Conservation (phyloP, 2,113 vertebrate genomes). For the Gymnorhina tibicen region DNA sequence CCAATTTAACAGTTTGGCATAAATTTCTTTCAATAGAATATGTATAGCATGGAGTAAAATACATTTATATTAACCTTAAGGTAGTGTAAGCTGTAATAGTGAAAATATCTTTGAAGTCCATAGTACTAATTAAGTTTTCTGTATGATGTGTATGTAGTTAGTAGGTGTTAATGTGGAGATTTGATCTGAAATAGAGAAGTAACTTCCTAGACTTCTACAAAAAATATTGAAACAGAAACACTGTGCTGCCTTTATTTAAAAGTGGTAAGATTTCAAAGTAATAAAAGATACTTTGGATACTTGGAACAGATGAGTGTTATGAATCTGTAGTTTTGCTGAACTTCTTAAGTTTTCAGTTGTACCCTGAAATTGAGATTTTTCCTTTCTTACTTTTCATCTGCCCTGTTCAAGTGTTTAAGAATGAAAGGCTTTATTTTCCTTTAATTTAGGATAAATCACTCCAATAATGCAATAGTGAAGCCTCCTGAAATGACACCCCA, state of each 20-base stretch:
- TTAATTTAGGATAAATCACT: slow-evolving; percentile 93
- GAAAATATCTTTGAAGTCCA: not conserved
- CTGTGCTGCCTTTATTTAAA: not conserved
- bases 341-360: not conserved
- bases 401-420: not conserved
- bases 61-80: not conserved
- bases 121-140: not conserved
- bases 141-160: not conserved
- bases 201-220: not conserved
- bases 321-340: not conserved
- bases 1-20: not conserved
- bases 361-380: not conserved
- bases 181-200: not conserved
- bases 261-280: not conserved
- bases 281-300: not conserved
- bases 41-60: not conserved
- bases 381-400: not conserved
- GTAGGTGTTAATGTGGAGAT: not conserved
- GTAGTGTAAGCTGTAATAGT: not conserved
- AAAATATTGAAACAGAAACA: not conserved
- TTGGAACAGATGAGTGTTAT: not conserved
- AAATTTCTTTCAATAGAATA: not conserved
- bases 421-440: not conserved
- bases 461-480: slow-evolving; percentile 98
- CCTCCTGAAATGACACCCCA: slow-evolving; percentile 96